These are phyloP conservation scores for Columba janthina DNA, from an alignment of 2,113 vertebrate genomes.

Conservation along the genomic window DNA sequence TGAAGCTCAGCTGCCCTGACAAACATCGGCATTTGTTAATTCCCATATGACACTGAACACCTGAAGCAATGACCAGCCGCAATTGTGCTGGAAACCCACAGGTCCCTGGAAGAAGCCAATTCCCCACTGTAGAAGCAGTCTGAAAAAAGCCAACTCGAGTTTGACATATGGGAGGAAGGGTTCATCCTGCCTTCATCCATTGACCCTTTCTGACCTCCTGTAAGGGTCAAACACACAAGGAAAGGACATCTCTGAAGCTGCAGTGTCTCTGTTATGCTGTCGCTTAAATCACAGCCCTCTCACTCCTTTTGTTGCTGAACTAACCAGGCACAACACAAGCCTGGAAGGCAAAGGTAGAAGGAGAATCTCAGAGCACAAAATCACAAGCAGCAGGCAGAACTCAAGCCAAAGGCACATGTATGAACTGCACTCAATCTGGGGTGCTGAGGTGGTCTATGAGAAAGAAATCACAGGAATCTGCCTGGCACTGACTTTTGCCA, in stretches of 20 bases:
- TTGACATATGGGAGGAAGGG: background rate
- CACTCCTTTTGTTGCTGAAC: background rate
- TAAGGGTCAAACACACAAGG: background rate
- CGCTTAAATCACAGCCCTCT: background rate
- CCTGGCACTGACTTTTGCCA: background rate
- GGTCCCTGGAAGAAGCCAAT: background rate
- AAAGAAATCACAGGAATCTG: background rate
- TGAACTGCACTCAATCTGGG: background rate
- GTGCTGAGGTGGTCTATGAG: background rate
- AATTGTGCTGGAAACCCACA: background rate
- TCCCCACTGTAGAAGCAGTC: background rate
- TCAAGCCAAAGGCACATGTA: rapidly evolving
- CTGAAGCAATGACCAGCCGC: background rate
- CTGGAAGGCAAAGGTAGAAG: background rate
- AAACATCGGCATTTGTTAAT: background rate
- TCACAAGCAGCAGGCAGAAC: background rate
- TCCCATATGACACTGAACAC: background rate
- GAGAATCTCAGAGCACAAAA: background rate
- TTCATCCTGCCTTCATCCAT: background rate
- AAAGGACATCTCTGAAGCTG: background rate
- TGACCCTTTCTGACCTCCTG: background rate
- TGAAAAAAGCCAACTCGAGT: background rate
- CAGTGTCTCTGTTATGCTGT: background rate
- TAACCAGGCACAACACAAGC: background rate
- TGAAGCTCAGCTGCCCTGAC: background rate